Conservation (phyloP, 2,797 vertebrate species). For the Onychomys leucogaster region DNA sequence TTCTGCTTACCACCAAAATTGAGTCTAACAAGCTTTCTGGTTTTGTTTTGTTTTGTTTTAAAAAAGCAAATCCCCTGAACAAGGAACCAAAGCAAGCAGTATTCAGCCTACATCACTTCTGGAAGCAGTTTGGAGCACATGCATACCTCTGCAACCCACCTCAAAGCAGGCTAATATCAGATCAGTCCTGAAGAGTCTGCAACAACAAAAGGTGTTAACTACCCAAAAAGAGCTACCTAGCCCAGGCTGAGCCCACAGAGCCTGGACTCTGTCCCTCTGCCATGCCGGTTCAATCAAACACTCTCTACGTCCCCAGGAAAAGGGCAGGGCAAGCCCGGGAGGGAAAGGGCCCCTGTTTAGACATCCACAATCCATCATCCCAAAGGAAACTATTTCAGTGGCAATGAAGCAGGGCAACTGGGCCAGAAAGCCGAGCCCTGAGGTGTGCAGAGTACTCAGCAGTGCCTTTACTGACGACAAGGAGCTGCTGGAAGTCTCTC, state of each 20-base stretch:
- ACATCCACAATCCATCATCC: slow-evolving; percentile 57
- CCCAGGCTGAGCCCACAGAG: slow-evolving; percentile 33
- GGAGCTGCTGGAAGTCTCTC: not conserved
- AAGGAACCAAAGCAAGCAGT: slow-evolving; percentile 50
- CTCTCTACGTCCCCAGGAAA: slow-evolving; percentile 70
- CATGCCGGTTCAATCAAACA: slow-evolving; percentile 71
- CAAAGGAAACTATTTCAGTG: slow-evolving; percentile 66
- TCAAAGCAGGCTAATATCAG: slow-evolving; percentile 57
- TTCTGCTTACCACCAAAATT: slow-evolving; percentile 68
- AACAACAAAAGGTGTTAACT: slow-evolving; percentile 74
- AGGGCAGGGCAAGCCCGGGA: slow-evolving; percentile 48
- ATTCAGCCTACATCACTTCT: not conserved
- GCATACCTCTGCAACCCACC: slow-evolving; percentile 61
- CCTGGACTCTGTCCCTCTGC: slow-evolving; percentile 56
- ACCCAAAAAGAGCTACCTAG: slow-evolving; percentile 65
- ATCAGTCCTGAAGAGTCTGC: slow-evolving; percentile 58
- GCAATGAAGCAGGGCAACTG: not conserved
- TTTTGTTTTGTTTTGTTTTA: not conserved
- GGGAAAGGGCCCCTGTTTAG: slow-evolving; percentile 33
- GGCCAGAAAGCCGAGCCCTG: slow-evolving; percentile 40
- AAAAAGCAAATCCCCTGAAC: slow-evolving; percentile 37
- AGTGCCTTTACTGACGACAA: not conserved
- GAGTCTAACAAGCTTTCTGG: slow-evolving; percentile 55
- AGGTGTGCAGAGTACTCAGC: not conserved
- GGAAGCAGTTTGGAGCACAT: slow-evolving; percentile 30